Percentiles rank a stretch among this genome's conserved stretches.
Conservation (phyloP, 2,888 invertebrate species). For the Cacoxenus indagator region DNA sequence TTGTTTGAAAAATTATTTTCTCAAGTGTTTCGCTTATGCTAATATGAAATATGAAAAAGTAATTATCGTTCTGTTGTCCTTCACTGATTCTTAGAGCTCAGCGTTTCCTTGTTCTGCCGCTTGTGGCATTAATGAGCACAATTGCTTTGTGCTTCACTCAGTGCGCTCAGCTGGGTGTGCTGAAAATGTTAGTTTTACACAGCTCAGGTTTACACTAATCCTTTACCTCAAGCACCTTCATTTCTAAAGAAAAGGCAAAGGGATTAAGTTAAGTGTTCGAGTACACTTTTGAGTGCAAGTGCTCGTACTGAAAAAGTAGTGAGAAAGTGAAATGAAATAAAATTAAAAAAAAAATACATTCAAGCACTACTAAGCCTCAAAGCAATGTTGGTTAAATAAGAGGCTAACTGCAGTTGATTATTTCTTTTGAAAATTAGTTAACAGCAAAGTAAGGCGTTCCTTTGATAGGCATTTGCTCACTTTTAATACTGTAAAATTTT, state of each 20-base stretch:
- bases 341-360: neutral
- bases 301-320: neutral
- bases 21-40: slow-evolving; percentile 39
- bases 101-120: neutral
- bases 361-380: neutral
- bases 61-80: slow-evolving; percentile 38
- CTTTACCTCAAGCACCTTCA: slow-evolving; percentile 42
- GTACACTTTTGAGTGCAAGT: slow-evolving; percentile 30
- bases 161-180: neutral
- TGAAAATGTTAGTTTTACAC: neutral
- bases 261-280: slow-evolving; percentile 26
- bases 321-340: neutral
- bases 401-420: no score
- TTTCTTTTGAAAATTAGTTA: no score
- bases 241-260: neutral
- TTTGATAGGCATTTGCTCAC: no score
- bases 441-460: no score
- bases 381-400: no score
- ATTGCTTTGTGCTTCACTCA: neutral
- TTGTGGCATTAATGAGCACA: neutral
- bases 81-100: slow-evolving; percentile 25
- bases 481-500: no score
- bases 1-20: slow-evolving; percentile 62
- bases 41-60: slow-evolving; percentile 48
- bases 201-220: slow-evolving; percentile 42